Evolutionary conservation across 1,140 invertebrate genomes (phyloP), one percentile per base, ranked within the genome.

Genomic region (Trichonephila clavata): DNA sequence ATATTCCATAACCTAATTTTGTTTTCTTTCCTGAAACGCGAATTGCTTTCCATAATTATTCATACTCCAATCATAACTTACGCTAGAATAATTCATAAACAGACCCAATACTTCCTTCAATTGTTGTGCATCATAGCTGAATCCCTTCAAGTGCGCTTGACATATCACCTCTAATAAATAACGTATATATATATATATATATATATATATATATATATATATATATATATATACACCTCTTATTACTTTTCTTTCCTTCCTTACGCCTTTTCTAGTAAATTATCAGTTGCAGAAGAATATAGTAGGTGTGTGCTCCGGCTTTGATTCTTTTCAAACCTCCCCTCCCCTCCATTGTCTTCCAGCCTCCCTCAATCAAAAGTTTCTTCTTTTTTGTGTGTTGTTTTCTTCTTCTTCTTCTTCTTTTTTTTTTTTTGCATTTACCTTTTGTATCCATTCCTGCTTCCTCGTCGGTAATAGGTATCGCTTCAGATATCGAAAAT

Each of bases 401-500:
- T 90, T 32, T 27, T 71, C 27, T 16, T 27, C 32, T 32, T 32
- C 32, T 32, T 32, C 32, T 80, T 32, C 0, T 32, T 3, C 16
- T 27, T 32, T 27, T 71, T 39, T 16, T 71, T 14, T 71, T 14
- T 16, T 16, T 32, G 2, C 27, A 27, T 71, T 32, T 24, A 3
- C 7, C 27, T 24, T 27, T 88, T 50, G 61, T 10, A 5, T 88
- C 61, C 43, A 65, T 39, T 88, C 20, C n/a, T 10, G 27, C 27
- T 27, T 84, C 81, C 39, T 59, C 81, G 39, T 18, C 39, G 13
- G 13, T 43, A 90, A 90, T 90, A 77, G 18, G 43, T 90, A 81
- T 90, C 65, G 16, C 24, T 77, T 90, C 71, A 43, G 84, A 81
- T 90, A 90, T 90, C 71, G 88, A 68, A 81, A 90, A 80, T 80